Conservation (phyloP, 2,888 invertebrate genomes). For the Morpho helenor region DNA sequence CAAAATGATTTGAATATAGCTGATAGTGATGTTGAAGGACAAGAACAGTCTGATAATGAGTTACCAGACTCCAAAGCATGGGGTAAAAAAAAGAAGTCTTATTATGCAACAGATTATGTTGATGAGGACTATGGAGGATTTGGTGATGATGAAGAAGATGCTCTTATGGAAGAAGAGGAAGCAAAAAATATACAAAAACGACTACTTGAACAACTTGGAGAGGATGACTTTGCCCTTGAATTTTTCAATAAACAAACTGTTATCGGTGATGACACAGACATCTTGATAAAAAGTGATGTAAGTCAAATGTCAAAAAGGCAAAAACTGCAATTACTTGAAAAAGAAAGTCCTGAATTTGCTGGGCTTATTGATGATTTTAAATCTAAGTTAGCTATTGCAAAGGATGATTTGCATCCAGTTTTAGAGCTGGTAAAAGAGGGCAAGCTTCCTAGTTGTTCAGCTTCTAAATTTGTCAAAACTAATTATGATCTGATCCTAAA, state of each 20-base stretch:
- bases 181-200: conserved; percentile 89
- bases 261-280: conserved; percentile 66
- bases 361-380: conserved; percentile 89
- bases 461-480: conserved; percentile 84
- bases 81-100: conserved; percentile 89
- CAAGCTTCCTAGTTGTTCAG: conserved; percentile 81
- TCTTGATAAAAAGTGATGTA: conserved; percentile 86
- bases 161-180: conserved; percentile 89
- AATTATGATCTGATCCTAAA: conserved; percentile 86
- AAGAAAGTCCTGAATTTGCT: conserved; percentile 93
- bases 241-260: conserved; percentile 63
- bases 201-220: conserved; percentile 87
- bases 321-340: conserved; percentile 86
- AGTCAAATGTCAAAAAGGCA: conserved; percentile 86
- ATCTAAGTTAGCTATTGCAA: conserved; percentile 82
- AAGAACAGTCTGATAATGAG: conserved; percentile 82
- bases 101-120: conserved; percentile 93
- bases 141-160: conserved; percentile 84
- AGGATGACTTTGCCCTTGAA: conserved; percentile 86
- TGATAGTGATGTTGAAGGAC: conserved; percentile 88
- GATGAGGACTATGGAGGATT: conserved; percentile 90
- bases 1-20: conserved; percentile 75
- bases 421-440: conserved; percentile 80
- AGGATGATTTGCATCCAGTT: conserved; percentile 83
- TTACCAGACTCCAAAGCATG: conserved; percentile 91